phyloP scores from a whole-genome alignment of 2,888 invertebrate genomes.

The Scaptomyza tumidula region DNA sequence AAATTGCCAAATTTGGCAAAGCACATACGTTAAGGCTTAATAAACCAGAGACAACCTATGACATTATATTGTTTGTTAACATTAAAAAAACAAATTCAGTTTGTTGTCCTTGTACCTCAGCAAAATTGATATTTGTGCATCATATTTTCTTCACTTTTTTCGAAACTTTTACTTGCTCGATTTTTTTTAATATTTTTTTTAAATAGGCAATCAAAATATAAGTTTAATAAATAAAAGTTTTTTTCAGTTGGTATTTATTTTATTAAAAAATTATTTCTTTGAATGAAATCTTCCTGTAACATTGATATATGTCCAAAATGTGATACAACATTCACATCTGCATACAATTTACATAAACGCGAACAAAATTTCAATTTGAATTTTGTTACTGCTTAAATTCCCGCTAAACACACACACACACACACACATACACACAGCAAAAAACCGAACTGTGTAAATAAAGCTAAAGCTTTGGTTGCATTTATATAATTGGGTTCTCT shows the following conservation, averaged over 20 bases:
- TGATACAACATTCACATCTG: constrained; percentile 16
- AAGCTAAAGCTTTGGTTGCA: constrained; percentile 7
- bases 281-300: too few relatives aligned
- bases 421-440: background rate
- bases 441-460: constrained; percentile 1
- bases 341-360: constrained; percentile 1
- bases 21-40: background rate
- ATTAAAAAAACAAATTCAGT: background rate
- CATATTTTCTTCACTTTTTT: too few relatives aligned
- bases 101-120: background rate
- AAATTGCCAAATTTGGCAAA: background rate
- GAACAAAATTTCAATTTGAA: constrained; percentile 9
- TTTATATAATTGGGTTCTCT: constrained; percentile 52
- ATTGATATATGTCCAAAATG: constrained; percentile 28
- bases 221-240: too few relatives aligned
- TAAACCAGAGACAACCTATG: background rate
- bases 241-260: too few relatives aligned
- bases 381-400: constrained; percentile 3
- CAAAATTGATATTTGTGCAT: too few relatives aligned
- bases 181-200: too few relatives aligned
- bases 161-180: too few relatives aligned
- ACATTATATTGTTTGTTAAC: background rate
- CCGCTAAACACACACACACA: background rate
- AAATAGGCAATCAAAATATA: too few relatives aligned
- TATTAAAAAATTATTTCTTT: too few relatives aligned